These are phyloP conservation scores for Andinoacara biseriatus DNA, from an alignment of 2,113 vertebrate genomes.

Conservation along the genomic window DNA sequence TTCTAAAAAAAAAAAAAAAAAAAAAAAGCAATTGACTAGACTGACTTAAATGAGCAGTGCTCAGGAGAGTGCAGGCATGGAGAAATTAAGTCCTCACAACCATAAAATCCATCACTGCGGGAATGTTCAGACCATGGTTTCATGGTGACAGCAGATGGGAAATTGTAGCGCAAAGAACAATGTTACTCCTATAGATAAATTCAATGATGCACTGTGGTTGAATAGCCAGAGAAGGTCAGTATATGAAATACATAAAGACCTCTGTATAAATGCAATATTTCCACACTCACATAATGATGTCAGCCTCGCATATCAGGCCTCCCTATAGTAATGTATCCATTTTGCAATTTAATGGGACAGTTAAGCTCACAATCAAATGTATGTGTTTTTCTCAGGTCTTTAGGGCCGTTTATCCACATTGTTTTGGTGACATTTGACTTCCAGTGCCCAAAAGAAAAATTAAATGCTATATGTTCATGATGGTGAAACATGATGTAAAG, in stretches of 20 bases:
- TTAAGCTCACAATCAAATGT: neutral
- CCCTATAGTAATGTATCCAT: neutral
- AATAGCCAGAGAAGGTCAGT: neutral
- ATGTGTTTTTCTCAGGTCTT: neutral
- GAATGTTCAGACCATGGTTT: slow-evolving; percentile 10
- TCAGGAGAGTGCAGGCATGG: slow-evolving; percentile 25
- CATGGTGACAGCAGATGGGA: neutral
- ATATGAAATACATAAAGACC: neutral
- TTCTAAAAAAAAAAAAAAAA: slow-evolving; percentile 15
- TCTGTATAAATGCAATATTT: neutral
- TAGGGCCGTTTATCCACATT: neutral
- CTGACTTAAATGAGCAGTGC: slow-evolving; percentile 47
- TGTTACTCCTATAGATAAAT: slow-evolving; percentile 5
- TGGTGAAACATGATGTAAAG: too few relatives aligned
- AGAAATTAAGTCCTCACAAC: slow-evolving; percentile 34
- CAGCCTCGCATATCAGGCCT: neutral
- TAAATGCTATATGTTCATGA: too few relatives aligned
- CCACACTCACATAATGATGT: neutral
- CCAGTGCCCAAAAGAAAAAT: too few relatives aligned
- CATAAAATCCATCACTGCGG: slow-evolving; percentile 24
- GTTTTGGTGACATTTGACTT: neutral
- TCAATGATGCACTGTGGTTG: neutral
- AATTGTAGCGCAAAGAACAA: slow-evolving; percentile 21
- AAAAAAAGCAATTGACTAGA: slow-evolving; percentile 54
- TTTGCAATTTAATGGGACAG: neutral